Evolutionary conservation across 2,113 vertebrate genomes (phyloP), one percentile per base, ranked within the genome.

Genomic region (Amblyopsis rosae): DNA sequence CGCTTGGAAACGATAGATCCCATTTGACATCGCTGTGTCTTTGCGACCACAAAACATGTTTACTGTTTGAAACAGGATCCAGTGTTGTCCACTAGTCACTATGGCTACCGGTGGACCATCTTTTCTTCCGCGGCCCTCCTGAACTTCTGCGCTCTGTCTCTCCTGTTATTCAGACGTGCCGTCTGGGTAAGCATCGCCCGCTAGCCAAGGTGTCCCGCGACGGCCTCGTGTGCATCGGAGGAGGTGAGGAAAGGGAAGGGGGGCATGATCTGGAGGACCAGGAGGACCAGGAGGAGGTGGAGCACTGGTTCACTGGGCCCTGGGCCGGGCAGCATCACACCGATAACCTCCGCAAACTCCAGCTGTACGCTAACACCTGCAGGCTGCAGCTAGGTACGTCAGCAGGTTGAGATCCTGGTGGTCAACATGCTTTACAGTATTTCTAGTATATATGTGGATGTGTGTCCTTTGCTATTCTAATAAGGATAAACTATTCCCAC

Each of bases 181-280:
- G 95, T 1, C 94, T 99, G 15, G 97, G 97, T 58, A 96, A 98
- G 89, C 97, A 99, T 86, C 95, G 96, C 70, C 96, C 97, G 48
- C 94, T 99, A 85, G 94, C 95, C 85, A 97, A 94, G 87, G 94
- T 98, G 83, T 94, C 96, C 59, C 92, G 92, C n/a, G 97, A 98
- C 11, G 97, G 97, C 11, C 92, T 98, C 9, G 91, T 98, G 82
- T 93, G 83, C 0, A 96, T 98, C 72, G 96, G 91, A 95, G 26
- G 89, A 93, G 0, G 94, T 95, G 8, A 53, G 64, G 33, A 94
- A 94, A 73, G 86, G 9, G 9, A 82, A 93, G 80, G 35, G 6
- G 35, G 35, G 1, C 35, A 41, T 5, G 35, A 6, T 1, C 7
- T 8, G 35, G 94, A 94, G 73, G 85, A 10, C 17, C 89, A 95